Evolutionary conservation across 2,888 invertebrate species (phyloP).

Genomic region (Agrilus mali): DNA sequence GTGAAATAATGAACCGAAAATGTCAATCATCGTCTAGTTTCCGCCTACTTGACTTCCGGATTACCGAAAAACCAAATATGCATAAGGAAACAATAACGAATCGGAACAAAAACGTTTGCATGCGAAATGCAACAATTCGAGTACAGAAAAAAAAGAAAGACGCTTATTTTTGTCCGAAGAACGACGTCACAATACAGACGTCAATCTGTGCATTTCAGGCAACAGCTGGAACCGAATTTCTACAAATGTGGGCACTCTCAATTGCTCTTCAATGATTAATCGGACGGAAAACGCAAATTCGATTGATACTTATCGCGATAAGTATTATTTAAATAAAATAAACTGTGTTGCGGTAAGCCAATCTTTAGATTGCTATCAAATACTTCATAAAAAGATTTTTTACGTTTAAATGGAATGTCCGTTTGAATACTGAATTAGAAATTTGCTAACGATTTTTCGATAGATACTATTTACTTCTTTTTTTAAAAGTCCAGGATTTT

Average conservation of each 20-base stretch:
- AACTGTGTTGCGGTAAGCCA: no score
- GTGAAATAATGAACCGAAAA: slow-evolving; percentile 12
- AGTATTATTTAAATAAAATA: no score
- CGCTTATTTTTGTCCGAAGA: slow-evolving; percentile 12
- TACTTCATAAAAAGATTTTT: no score
- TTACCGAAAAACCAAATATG: slow-evolving; percentile 11
- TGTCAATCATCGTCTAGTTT: slow-evolving; percentile 15
- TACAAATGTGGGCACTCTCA: slow-evolving; percentile 7
- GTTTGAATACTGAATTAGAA: slow-evolving; percentile 1
- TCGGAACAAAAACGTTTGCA: slow-evolving; percentile 8
- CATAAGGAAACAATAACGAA: slow-evolving; percentile 9
- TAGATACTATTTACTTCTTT: no score
- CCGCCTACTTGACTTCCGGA: slow-evolving; percentile 16
- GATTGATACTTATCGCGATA: slow-evolving; percentile 9
- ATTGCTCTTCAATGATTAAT: slow-evolving; percentile 9
- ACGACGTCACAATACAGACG: slow-evolving; percentile 15
- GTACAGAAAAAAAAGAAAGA: slow-evolving; percentile 10
- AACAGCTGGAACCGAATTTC: slow-evolving; percentile 10
- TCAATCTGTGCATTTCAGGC: slow-evolving; percentile 8
- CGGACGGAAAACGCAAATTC: slow-evolving; percentile 8
- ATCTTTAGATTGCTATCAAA: no score
- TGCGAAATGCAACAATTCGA: slow-evolving; percentile 11
- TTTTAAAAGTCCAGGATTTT: no score
- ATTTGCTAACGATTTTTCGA: slow-evolving; percentile 11
- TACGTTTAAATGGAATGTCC: no score